Evolutionary conservation across 2,797 vertebrate genomes (phyloP), one percentile per base, ranked within the genome.

Genomic region (Helarctos malayanus): DNA sequence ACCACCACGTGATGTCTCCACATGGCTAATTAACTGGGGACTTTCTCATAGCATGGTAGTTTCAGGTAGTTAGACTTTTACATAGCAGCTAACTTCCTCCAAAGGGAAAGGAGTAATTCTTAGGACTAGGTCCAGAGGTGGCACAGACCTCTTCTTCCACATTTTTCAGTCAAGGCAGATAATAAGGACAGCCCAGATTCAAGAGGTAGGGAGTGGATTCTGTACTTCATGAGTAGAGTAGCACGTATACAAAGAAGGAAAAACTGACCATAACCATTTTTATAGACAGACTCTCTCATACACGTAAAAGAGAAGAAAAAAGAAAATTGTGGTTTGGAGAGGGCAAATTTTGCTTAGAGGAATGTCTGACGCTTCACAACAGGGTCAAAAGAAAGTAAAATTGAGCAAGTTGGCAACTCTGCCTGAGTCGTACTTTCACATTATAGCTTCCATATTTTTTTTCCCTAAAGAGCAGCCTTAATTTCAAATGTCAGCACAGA

Each of bases 31-130:
- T 32, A 87, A 38, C 54, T 56, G 69, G 85, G n/a, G 25, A 14
- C 27, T 92, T 97, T 81, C 41, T 85, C 27, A 35, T n/a, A 69
- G 45, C 61, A 23, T 85, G 13, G 10, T 75, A n/a, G 38, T 94
- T 89, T 94, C 14, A 47, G 63, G 47, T 85, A 56, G 25, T 87
- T 96, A 78, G 41, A 76, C 80, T 87, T 95, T 94, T 85, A 29
- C 8, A 18, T 73, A n/a, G n/a, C 52, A 90, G 38, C 35, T 75
- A 27, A 16, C 41, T 93, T 91, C 80, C 49, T 80, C 35, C 88
- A 93, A 41, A 85, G n/a, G 94, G 23, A 84, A 95, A 71, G 65
- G 35, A 56, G 71, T 68, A 89, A 59, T 49, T 83, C 65, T 80
- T 35, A 78, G 11, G 41, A 0, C 8, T 57, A 49, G 63, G 19